Base-by-base conservation (phyloP, 2,113 vertebrate species). In the Pollachius pollachius region DNA sequence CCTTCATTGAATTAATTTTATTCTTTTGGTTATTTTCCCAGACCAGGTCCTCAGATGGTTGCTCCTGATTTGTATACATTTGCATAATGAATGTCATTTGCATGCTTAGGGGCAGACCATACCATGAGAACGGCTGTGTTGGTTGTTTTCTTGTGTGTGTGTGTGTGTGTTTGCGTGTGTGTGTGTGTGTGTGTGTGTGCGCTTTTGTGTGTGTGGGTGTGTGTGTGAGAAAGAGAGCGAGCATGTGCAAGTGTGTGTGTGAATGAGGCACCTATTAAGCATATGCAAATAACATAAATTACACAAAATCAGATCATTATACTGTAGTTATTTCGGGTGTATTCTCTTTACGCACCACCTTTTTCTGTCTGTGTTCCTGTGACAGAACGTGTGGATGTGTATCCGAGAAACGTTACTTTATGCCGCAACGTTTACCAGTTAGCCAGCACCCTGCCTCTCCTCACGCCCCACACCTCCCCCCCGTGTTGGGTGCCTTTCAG, bases 31-130 rank as follows among this genome's bases (percentile, higher is more conserved):
- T 81, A 81, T 86, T 86, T 84, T 74, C 85, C 86, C 88, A 90
- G 88, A 87, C 83, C 75, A 72, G 83, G 87, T 91, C 89, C 83
- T 95, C 94, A 94, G 94, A 95, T 95, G 94, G 93, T 95, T 94
- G 95, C 92, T 88, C 91, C 93, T 95, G 87, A 96, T 97, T 97
- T 97, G 95, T 95, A 95, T 96, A 87, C 72, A 97, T 97, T 95
- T 97, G 95, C 95, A 97, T 97, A 97, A 96, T 95, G 94, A 93
- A 94, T 90, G 93, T 96, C 90, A 96, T 97, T 97, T 96, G 92
- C 95, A 97, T 97, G 96, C 95, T 94, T 90, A 91, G 94, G 93
- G 94, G 94, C 94, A 92, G 92, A 91, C 92, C 88, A 91, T 93
- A 93, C 91, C 93, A 93, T 94, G 94, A 94, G 93, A 94, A 94